Evolutionary conservation across 2,797 vertebrate species (phyloP).

Genomic region (Hydrophis major): DNA sequence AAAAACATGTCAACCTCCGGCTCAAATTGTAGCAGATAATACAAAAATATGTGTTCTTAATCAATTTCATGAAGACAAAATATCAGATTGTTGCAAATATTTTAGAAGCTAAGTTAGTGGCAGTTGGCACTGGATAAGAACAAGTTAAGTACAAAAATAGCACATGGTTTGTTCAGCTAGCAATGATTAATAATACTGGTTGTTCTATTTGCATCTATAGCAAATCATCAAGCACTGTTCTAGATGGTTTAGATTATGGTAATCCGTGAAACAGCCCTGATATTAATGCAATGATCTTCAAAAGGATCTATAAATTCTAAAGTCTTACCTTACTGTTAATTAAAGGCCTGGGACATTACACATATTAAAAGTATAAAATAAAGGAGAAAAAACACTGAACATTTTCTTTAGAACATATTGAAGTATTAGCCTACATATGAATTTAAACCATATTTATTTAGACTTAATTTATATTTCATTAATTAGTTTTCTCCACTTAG

Average conservation of each 20-base stretch:
- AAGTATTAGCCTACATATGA: background rate
- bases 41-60: background rate
- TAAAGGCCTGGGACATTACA: conserved; percentile 1
- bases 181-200: background rate
- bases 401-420: background rate
- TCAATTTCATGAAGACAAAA: background rate
- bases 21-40: background rate
- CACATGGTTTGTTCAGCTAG: background rate
- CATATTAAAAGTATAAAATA: background rate
- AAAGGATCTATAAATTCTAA: conserved; percentile 35
- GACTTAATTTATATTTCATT: conserved; percentile 3
- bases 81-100: background rate
- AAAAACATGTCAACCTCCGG: background rate
- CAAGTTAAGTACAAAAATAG: background rate
- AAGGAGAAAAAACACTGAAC: conserved; percentile 39
- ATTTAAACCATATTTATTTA: background rate
- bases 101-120: background rate
- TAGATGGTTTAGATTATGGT: background rate
- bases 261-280: conserved; percentile 35
- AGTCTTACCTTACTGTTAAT: conserved; percentile 17
- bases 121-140: background rate
- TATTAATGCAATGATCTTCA: conserved; percentile 23
- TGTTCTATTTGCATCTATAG: background rate
- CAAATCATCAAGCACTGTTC: background rate
- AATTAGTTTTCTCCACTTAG: background rate